These are phyloP conservation scores for Empidonax traillii DNA, from an alignment of 2,113 vertebrate genomes.

Conservation along the genomic window DNA sequence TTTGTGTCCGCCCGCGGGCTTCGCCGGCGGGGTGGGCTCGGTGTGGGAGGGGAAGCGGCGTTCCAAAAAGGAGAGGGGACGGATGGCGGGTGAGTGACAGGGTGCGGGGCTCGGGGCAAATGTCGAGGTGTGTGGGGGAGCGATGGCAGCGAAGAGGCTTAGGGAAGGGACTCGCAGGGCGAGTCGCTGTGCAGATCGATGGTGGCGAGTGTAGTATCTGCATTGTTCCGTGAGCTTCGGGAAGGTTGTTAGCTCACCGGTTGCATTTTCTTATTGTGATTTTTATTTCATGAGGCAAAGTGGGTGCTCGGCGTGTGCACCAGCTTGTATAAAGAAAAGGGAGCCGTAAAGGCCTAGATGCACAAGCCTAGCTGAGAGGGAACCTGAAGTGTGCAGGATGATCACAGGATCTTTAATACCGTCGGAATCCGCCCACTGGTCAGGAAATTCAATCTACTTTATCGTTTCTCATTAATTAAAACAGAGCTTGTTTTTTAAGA, in stretches of 20 bases:
- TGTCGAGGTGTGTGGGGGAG: background rate
- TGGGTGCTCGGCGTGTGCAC: background rate
- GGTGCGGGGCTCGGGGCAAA: background rate
- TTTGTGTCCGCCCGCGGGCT: background rate
- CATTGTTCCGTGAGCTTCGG: background rate
- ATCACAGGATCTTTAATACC: background rate
- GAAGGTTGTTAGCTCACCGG: background rate
- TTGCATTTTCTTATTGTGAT: background rate
- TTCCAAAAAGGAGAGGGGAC: background rate
- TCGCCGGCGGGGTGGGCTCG: background rate
- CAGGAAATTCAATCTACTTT: background rate
- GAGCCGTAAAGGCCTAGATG: background rate
- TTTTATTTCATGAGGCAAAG: background rate
- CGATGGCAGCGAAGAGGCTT: background rate
- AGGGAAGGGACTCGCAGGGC: background rate
- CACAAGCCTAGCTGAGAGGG: background rate
- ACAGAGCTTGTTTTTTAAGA: background rate
- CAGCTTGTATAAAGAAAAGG: background rate
- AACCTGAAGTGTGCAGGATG: background rate
- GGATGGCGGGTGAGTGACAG: background rate
- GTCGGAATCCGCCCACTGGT: background rate
- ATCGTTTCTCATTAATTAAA: background rate
- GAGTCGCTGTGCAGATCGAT: background rate
- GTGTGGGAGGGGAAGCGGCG: background rate
- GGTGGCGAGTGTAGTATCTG: slow-evolving; percentile 12